Evolutionary conservation across 2,797 vertebrate species (phyloP).

Genomic region (Hyperoplus lanceolatus): DNA sequence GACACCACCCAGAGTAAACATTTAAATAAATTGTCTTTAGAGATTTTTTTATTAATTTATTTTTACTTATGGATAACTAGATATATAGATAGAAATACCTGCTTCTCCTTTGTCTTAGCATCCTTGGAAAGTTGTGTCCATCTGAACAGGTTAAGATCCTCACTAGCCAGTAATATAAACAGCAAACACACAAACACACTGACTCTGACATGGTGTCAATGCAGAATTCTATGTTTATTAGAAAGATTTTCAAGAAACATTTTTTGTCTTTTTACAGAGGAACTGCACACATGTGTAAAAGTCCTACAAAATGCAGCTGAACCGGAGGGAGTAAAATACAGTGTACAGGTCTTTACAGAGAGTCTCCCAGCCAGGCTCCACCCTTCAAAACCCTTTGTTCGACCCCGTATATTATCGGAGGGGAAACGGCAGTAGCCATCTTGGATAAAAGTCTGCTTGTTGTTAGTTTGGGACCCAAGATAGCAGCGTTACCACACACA

Average conservation of each 20-base stretch:
- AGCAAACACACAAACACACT: slow-evolving; percentile 18
- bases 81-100: no score
- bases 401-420: slow-evolving; percentile 3
- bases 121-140: no score
- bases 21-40: no score
- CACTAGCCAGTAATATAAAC: not conserved
- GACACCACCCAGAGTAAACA: no score
- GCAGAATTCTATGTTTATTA: slow-evolving; percentile 88
- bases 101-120: no score
- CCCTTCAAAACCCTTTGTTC: not conserved
- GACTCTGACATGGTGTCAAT: slow-evolving; percentile 61
- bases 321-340: slow-evolving; percentile 38
- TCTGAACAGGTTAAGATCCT: not conserved
- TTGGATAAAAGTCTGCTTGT: slow-evolving; percentile 41
- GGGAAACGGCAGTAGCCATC: slow-evolving; percentile 39
- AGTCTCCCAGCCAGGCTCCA: not conserved
- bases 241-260: slow-evolving; percentile 79
- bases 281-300: slow-evolving; percentile 72
- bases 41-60: no score
- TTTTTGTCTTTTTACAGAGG: slow-evolving; percentile 74
- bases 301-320: slow-evolving; percentile 71
- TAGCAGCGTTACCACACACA: slow-evolving; percentile 36
- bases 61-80: no score
- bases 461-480: slow-evolving; percentile 49
- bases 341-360: slow-evolving; percentile 43